phyloP scores from a whole-genome alignment of 2,888 invertebrate species.

The Macrosoma leucophasiata region DNA sequence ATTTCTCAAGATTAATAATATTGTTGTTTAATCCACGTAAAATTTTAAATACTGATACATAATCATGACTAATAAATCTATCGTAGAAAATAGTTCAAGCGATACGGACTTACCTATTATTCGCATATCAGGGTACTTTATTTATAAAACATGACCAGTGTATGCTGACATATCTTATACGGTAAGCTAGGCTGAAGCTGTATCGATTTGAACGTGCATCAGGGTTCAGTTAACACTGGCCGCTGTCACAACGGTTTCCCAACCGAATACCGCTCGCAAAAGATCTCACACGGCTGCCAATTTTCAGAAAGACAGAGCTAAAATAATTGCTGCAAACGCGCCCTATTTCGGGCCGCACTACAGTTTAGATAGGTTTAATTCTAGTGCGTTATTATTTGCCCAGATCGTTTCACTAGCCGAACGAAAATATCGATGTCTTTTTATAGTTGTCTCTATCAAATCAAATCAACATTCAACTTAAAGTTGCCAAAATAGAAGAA shows the following conservation, averaged over 20 bases:
- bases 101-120: constrained; percentile 66
- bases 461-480: no score
- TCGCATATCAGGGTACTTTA: constrained; percentile 69
- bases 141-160: constrained; percentile 61
- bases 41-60: no score
- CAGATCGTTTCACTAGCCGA: constrained; percentile 43
- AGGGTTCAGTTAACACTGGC: constrained; percentile 43
- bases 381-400: constrained; percentile 57
- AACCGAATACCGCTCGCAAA: constrained; percentile 71
- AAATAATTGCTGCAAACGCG: constrained; percentile 73
- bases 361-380: constrained; percentile 66
- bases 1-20: no score
- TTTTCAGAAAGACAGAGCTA: constrained; percentile 75
- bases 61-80: no score
- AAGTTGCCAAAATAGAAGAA: no score
- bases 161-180: constrained; percentile 46
- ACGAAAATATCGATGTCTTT: no score
- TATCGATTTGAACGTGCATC: constrained; percentile 36
- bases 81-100: no score
- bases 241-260: constrained; percentile 64
- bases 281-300: constrained; percentile 72
- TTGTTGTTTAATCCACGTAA: no score
- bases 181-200: no score
- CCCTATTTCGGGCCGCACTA: constrained; percentile 68
- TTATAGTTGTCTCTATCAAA: no score